phyloP scores from a whole-genome alignment of 2,888 invertebrate species.

The Tipula vernalis region DNA sequence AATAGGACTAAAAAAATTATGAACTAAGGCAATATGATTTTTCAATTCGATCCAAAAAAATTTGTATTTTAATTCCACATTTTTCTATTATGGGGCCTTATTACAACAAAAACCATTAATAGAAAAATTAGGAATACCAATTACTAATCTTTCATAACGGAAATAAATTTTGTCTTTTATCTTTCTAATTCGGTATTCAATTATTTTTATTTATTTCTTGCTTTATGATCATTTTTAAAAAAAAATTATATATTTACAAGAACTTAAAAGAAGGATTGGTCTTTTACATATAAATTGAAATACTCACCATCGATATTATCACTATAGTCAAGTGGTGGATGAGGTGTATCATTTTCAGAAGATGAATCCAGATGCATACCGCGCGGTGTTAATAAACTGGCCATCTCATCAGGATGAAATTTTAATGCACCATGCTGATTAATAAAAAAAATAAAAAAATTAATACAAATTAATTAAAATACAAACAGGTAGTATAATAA shows the following conservation, averaged over 20 bases:
- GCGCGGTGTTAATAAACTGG: slow-evolving; percentile 48
- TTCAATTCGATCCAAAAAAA: not conserved
- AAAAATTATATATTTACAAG: not conserved
- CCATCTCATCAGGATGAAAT: slow-evolving; percentile 45
- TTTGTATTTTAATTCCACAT: not conserved
- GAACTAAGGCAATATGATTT: not conserved
- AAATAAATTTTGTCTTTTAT: slow-evolving; percentile 8
- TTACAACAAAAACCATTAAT: not conserved
- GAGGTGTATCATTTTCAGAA: slow-evolving; percentile 33
- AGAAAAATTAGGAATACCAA: not conserved
- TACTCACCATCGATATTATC: slow-evolving; percentile 66
- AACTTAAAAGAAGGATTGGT: slow-evolving; percentile 5
- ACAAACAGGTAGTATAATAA: not conserved
- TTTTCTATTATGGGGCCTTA: not conserved
- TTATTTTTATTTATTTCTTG: not conserved
- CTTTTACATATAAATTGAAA: slow-evolving; percentile 13
- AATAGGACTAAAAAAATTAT: not conserved
- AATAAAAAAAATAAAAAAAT: not conserved
- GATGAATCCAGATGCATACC: slow-evolving; percentile 38
- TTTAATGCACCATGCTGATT: slow-evolving; percentile 23
- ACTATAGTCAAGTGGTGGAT: slow-evolving; percentile 53
- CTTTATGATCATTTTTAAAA: not conserved
- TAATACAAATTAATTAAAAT: not conserved
- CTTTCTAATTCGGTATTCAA: not conserved
- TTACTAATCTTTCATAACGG: not conserved